These are phyloP conservation scores for Actinostola sp. DNA, from an alignment of 92 coral and sea anemone species.

Conservation along the genomic window DNA sequence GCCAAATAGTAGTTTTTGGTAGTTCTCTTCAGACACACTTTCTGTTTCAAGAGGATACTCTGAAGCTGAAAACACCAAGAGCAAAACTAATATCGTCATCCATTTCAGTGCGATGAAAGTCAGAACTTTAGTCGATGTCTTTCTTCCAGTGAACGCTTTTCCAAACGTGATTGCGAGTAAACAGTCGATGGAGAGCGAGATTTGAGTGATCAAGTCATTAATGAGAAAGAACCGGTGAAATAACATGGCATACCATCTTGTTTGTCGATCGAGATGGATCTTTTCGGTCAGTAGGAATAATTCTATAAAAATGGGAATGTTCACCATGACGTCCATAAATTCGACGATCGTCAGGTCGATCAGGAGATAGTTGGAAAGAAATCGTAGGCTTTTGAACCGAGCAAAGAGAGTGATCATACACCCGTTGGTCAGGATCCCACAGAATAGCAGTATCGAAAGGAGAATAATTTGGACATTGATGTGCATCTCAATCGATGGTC, in stretches of 20 bases:
- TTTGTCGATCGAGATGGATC: constrained; percentile 16
- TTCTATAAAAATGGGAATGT: constrained; percentile 37
- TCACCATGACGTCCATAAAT: constrained; percentile 21
- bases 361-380: constrained; percentile 9
- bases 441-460: constrained; percentile 8
- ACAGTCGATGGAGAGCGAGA: constrained; percentile 21
- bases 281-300: constrained; percentile 29
- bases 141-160: constrained; percentile 1
- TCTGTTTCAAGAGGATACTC: constrained; percentile 10
- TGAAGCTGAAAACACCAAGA: constrained; percentile 12
- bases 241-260: constrained; percentile 37
- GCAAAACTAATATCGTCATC: constrained; percentile 5
- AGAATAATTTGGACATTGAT: constrained; percentile 19
- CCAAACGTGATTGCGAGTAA: constrained; percentile 16
- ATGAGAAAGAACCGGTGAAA: constrained; percentile 39
- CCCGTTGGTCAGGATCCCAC: constrained; percentile 21
- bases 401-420: constrained; percentile 23
- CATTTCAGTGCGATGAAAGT: constrained; percentile 8
- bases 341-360: constrained; percentile 39
- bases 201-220: constrained; percentile 28
- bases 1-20: constrained; percentile 36
- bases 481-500: constrained; percentile 23
- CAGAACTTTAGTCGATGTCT: neutral
- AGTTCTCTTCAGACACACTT: constrained; percentile 23
- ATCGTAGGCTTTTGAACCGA: constrained; percentile 32